Base-by-base conservation (phyloP, 2,113 vertebrate species). In the Malurus elegans region DNA sequence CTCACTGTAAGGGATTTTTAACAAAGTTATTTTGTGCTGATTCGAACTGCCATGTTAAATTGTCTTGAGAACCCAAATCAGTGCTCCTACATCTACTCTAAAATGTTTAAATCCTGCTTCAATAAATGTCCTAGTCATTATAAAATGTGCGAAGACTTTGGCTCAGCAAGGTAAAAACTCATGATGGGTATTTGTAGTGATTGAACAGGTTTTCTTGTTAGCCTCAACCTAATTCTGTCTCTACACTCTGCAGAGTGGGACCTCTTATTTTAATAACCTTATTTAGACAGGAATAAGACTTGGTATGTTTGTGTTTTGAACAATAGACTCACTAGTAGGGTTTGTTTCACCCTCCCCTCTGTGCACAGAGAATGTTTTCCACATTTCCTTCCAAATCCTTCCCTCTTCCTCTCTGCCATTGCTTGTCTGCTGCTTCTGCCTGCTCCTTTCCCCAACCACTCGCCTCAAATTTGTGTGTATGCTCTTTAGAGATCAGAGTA, bases 331-430 rank as follows among this genome's bases (percentile, higher is more conserved):
- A 62, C 4, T 26, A 32, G 1, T 10, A 79, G 6, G 11, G 7
- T 20, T 60, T 78, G 13, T 60, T 58, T 71, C 18, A 73, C 3
- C 0, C 3, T 4, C 1, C 0, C 17, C 24, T 28, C 42, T 78
- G n/a, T 36, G 8, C 7, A 70, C 1, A 45, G 16, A 51, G 8
- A 14, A 45, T 14, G 4, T 73, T 83, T 86, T 65, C 32, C 8
- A 31, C 9, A n/a, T 73, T 83, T 57, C 9, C 16, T 72, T 51
- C 24, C 17, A 53, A 4, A 40, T 72, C 14, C 12, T 86, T 60
- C 19, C 23, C 5, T 66, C 13, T 73, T 73, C 19, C 11, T 10
- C 25, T 54, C 42, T 54, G 10, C 17, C 17, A 9, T 29, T 20
- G 26, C 32, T 12, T 47, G 4, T 31, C 31, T 31, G 20, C 20